Evolutionary conservation across 1,140 invertebrate species (phyloP).

Genomic region (Drosophila ercepeae): DNA sequence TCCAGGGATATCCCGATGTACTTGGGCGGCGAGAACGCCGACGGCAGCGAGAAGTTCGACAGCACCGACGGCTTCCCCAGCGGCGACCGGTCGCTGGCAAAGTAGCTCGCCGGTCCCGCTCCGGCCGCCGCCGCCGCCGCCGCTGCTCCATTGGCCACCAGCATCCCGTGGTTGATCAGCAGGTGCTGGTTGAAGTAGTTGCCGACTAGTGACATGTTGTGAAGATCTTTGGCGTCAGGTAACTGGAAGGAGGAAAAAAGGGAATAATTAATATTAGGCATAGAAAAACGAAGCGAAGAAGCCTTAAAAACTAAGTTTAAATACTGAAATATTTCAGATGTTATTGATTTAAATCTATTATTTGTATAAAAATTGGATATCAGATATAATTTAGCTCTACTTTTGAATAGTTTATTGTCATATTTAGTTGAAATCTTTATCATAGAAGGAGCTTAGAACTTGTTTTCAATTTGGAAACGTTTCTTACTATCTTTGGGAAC

Average conservation of each 20-base stretch:
- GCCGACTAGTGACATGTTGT: slow-evolving; percentile 84
- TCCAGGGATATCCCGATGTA: slow-evolving; percentile 83
- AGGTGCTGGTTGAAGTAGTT: slow-evolving; percentile 84
- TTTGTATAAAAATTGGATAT: too few species aligned
- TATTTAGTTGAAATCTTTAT: too few species aligned
- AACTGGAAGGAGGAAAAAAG: slow-evolving; percentile 61
- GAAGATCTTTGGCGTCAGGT: slow-evolving; percentile 84
- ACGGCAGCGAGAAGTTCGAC: slow-evolving; percentile 82
- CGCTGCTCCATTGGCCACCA: slow-evolving; percentile 74
- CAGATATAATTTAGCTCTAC: too few species aligned
- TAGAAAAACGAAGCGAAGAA: too few species aligned
- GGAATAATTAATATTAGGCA: background rate
- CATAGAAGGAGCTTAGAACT: too few species aligned
- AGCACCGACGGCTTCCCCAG: slow-evolving; percentile 82
- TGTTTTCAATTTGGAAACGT: too few species aligned
- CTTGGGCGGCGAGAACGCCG: slow-evolving; percentile 83
- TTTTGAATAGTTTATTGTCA: too few species aligned
- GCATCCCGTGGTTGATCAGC: slow-evolving; percentile 81
- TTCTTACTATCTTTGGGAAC: too few species aligned
- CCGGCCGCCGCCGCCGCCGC: slow-evolving; percentile 65
- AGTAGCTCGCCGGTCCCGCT: slow-evolving; percentile 70
- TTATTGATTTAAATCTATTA: too few species aligned
- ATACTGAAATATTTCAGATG: too few species aligned
- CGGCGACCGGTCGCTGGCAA: slow-evolving; percentile 75
- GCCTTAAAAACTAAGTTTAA: too few species aligned